Conservation (phyloP, 2,797 vertebrate species). For the Parotocinclus haroldoi region DNA sequence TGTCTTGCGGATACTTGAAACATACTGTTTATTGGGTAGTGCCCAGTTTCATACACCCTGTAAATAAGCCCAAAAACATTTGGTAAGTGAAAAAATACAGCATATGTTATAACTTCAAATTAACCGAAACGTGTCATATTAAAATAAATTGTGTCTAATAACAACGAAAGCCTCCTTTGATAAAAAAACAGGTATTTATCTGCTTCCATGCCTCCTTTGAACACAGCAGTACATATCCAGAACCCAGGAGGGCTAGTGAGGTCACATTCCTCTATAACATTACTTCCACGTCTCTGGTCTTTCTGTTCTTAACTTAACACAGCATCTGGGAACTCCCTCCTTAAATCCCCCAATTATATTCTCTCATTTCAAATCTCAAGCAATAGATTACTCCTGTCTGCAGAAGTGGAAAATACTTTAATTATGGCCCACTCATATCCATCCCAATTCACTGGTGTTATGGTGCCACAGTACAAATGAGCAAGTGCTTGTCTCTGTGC, state of each 20-base stretch:
- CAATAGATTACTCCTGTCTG: conserved; percentile 8
- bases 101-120: no score
- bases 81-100: no score
- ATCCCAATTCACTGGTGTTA: conserved; percentile 4
- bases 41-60: no score
- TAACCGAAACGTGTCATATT: no score
- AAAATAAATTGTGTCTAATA: background rate
- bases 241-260: conserved; percentile 21
- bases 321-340: conserved; percentile 32
- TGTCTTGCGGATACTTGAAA: no score
- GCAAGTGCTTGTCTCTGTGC: conserved; percentile 11
- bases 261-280: conserved; percentile 43
- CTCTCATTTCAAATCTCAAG: conserved; percentile 29
- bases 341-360: conserved; percentile 28
- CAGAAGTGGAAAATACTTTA: conserved; percentile 12
- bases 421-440: background rate
- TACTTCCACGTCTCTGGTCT: conserved; percentile 41
- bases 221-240: conserved; percentile 26
- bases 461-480: background rate
- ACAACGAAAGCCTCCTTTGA: conserved; percentile 4
- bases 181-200: conserved; percentile 40
- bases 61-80: no score
- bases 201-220: conserved; percentile 36
- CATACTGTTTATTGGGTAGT: no score
- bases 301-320: conserved; percentile 35